Conservation (phyloP, 2,797 vertebrate genomes). For the Oryzias dopingdopingensis region DNA sequence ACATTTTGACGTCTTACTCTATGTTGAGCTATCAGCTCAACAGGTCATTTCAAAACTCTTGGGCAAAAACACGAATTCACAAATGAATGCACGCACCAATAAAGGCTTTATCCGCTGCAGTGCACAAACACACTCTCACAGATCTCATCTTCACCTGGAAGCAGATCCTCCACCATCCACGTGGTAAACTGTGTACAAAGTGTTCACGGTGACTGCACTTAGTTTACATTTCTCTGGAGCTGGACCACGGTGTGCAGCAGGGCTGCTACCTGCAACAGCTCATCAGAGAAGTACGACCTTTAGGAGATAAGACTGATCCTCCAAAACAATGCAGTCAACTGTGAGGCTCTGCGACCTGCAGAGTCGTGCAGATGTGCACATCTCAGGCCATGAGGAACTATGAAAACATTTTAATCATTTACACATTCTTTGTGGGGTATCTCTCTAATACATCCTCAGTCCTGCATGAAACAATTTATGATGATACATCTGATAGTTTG, state of each 20-base stretch:
- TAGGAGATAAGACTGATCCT: conserved; percentile 69
- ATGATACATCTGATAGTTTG: not conserved
- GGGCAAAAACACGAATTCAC: conserved; percentile 17
- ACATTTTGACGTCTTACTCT: not conserved
- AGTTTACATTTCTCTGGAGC: conserved; percentile 75
- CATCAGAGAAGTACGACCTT: conserved; percentile 43
- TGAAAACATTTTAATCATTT: conserved; percentile 51
- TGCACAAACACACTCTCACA: conserved; percentile 22
- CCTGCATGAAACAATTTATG: conserved; percentile 1
- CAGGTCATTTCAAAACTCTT: not conserved
- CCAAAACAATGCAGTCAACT: conserved; percentile 71
- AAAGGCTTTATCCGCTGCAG: conserved; percentile 18
- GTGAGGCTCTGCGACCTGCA: conserved; percentile 59
- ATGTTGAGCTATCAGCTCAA: not conserved
- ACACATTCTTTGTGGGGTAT: conserved; percentile 20
- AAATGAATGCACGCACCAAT: conserved; percentile 18
- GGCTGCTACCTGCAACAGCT: conserved; percentile 50
- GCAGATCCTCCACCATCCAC: conserved; percentile 43
- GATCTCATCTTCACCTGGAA: conserved; percentile 53
- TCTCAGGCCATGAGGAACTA: conserved; percentile 41
- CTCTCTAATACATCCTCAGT: conserved; percentile 14
- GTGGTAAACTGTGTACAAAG: conserved; percentile 45
- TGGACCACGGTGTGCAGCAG: conserved; percentile 63
- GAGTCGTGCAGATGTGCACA: conserved; percentile 70
- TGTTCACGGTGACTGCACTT: conserved; percentile 71